A percentile compares a stretch with the other conserved stretches of the same genome.
phyloP scores from a whole-genome alignment of 2,797 vertebrate species.

The Phaenicophaeus curvirostris region DNA sequence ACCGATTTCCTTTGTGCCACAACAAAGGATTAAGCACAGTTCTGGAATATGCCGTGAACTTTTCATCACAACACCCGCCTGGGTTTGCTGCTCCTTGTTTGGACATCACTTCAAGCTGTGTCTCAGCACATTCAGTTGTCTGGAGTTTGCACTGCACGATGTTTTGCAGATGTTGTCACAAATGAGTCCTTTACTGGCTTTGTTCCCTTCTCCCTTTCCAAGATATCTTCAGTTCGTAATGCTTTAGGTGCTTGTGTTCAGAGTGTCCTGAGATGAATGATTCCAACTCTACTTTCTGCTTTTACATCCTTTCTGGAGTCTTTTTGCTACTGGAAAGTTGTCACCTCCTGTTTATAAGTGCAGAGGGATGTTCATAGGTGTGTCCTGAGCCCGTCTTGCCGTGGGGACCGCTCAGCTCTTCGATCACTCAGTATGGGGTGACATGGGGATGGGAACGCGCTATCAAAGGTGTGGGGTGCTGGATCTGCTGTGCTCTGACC shows the following conservation, averaged over 20 bases:
- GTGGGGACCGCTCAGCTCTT: background rate
- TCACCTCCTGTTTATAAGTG: background rate
- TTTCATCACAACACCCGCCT: background rate
- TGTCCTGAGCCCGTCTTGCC: fast-evolving
- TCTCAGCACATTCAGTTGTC: background rate
- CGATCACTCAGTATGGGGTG: fast-evolving
- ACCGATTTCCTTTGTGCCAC: background rate
- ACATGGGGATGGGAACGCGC: background rate
- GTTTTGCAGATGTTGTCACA: background rate
- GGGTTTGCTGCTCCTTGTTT: background rate
- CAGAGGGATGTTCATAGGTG: background rate
- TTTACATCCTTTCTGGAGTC: background rate
- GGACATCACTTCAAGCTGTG: background rate
- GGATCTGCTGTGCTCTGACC: fast-evolving
- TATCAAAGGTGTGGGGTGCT: fast-evolving
- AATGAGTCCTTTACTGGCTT: background rate
- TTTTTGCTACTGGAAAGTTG: background rate
- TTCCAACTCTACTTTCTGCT: background rate
- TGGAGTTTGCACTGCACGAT: fast-evolving
- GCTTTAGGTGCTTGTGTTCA: background rate
- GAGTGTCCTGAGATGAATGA: background rate
- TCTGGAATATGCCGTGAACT: background rate
- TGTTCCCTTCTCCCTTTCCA: background rate
- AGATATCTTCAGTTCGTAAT: background rate
- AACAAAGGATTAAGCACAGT: background rate